A percentile compares a stretch with the other conserved stretches of the same genome.
Evolutionary conservation across 1,140 invertebrate genomes (phyloP).

Genomic region (Diplogasteroides magnus): DNA sequence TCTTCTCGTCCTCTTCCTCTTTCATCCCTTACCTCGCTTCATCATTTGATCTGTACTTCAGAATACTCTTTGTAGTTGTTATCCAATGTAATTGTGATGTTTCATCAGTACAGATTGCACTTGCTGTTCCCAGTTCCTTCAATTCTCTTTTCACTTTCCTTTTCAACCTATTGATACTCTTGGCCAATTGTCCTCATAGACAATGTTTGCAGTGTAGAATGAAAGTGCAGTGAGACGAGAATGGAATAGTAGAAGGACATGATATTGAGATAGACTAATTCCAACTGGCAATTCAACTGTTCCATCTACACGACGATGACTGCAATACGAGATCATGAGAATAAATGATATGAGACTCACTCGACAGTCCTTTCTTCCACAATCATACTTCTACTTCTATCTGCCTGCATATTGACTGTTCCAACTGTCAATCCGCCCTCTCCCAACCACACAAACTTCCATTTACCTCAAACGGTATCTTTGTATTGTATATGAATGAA

Average conservation of each 20-base stretch:
- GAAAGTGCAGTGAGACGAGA: conserved; percentile 26
- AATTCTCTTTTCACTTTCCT: background rate
- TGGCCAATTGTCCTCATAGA: conserved; percentile 28
- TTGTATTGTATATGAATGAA: background rate
- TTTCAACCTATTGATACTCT: conserved; percentile 1
- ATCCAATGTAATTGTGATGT: conserved; percentile 31
- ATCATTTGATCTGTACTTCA: conserved; percentile 36
- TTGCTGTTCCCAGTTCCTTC: conserved; percentile 14
- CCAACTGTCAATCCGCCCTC: background rate
- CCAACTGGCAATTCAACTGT: conserved; percentile 28
- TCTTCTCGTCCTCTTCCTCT: no score
- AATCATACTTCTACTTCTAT: background rate
- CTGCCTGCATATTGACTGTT: background rate
- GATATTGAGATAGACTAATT: conserved; percentile 28
- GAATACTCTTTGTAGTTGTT: conserved; percentile 17
- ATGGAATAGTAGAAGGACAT: conserved; percentile 28
- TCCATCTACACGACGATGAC: conserved; percentile 31
- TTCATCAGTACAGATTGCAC: conserved; percentile 16
- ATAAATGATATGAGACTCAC: background rate
- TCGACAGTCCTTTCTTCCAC: background rate
- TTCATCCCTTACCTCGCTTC: conserved; percentile 27
- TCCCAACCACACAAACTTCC: background rate
- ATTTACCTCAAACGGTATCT: background rate
- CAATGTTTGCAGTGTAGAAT: conserved; percentile 18
- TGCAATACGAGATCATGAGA: conserved; percentile 12